Evolutionary conservation across 2,888 invertebrate genomes (phyloP).

Genomic region (Tinea pellionella): DNA sequence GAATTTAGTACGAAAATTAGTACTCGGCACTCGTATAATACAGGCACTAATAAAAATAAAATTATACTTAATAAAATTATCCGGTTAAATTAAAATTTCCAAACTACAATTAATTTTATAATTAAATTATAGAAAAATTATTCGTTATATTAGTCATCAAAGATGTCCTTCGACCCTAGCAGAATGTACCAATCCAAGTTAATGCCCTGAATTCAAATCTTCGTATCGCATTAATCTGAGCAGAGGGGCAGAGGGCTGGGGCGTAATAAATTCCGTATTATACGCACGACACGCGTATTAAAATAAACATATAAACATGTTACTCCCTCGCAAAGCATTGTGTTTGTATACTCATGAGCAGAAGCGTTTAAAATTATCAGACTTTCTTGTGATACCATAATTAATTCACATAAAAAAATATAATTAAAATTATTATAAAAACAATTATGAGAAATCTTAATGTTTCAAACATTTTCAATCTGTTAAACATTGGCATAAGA

Average conservation of each 20-base stretch:
- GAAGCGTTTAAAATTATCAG: background rate
- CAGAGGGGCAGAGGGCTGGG: constrained; percentile 35
- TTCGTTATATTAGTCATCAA: background rate
- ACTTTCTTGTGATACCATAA: too few species aligned
- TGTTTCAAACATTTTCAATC: background rate
- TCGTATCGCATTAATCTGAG: constrained; percentile 66
- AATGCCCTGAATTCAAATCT: constrained; percentile 67
- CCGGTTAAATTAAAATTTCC: background rate
- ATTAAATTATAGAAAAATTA: background rate
- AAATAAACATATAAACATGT: constrained; percentile 70
- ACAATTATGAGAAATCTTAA: background rate
- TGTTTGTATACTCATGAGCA: background rate
- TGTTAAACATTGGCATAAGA: background rate
- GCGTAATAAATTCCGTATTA: constrained; percentile 68
- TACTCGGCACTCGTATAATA: too few species aligned
- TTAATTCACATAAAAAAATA: background rate
- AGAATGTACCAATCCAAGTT: constrained; percentile 59
- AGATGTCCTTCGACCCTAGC: constrained; percentile 25
- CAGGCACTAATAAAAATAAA: too few species aligned
- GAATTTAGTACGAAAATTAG: too few species aligned
- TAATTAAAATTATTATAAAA: background rate
- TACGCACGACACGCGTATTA: constrained; percentile 71
- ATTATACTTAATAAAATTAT: too few species aligned
- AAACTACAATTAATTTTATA: background rate
- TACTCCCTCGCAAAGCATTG: constrained; percentile 43